Base-by-base conservation (phyloP, 2,113 vertebrate species). In the Datnioides undecimradiatus region DNA sequence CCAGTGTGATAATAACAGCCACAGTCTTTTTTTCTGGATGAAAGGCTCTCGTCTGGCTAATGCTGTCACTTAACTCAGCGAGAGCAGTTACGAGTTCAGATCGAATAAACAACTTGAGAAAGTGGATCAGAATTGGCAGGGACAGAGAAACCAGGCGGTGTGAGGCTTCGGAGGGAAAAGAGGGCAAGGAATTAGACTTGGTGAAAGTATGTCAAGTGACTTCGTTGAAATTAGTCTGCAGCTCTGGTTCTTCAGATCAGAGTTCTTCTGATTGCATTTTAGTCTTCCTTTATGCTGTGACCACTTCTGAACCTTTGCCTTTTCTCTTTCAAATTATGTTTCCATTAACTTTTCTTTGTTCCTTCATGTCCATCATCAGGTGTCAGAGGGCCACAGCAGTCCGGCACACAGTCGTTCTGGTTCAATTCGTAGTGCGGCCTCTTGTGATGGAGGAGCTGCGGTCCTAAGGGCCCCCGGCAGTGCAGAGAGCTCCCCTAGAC, bases 371-470 rank as follows among this genome's bases (percentile, higher is more conserved):
- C 51, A 78, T 84, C 92, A 91, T 90, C 91, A 97, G 96, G 93
- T 87, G 33, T 89, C 89, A 86, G 87, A 96, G 89, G 94, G 90
- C 86, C 84, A 86, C 69, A 86, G 84, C 93, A 96, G 95, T 86
- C 94, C 94, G 69, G 92, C 87, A 67, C 93, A 95, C 85, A 93
- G 95, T 93, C 90, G 93, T 84, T 93, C 94, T 88, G 73, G 95
- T 89, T 92, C 93, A 59, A 83, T 93, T 90, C 83, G 91, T 89
- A 2, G 91, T 64, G 58, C 31, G 81, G 86, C 83, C 49, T 81
- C 90, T 79, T 92, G 62, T 0, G 92, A 80, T 45, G 62, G 76
- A 58, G 73, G 38, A 69, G 92, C 88, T 0, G 86, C 89, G 73
- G 60, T 79, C 82, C 79, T 92, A 91, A 45, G 82, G 87, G 71